Base-by-base conservation (phyloP, 2,113 vertebrate species). In the Plectropomus leopardus region DNA sequence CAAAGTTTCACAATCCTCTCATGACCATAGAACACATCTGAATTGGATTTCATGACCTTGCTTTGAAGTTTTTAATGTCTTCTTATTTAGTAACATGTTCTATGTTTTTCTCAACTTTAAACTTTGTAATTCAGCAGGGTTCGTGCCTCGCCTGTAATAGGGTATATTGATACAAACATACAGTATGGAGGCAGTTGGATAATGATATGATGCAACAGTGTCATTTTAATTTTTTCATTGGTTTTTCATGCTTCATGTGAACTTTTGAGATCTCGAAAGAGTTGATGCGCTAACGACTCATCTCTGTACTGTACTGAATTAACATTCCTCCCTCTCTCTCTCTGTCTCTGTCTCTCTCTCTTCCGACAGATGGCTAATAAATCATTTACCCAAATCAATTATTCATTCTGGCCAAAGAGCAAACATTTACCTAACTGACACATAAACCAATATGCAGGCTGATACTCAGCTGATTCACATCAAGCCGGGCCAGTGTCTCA, bases 331-430 rank as follows among this genome's bases (percentile, higher is more conserved):
- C 17, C 50, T 54, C 23, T 55, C n/a, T 7, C 54, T 45, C 55
- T 60, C 30, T 4, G 23, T 4, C 50, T 6, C 67, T 2, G 26
- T 2, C 47, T 24, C 45, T 45, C 60, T 54, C 66, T 28, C 50
- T 51, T 51, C 45, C 34, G 79, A 91, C 96, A 97, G 95, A 97
- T 95, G 96, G 95, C 89, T 93, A 91, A 96, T 96, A 94, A 97
- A 97, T 96, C 93, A 96, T 96, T 96, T 93, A 96, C 86, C 72
- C 60, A 83, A 91, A 96, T 97, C 86, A 97, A 97, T 95, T 96
- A 96, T 96, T 96, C 94, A 97, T 96, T 90, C 87, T 84, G 93
- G 93, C 71, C 70, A 93, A 96, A 95, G 90, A 96, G 95, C 93
- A 95, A 96, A 96, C 93, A 93, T 89, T 96, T 94, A 89, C 90